Conservation (phyloP, 2,888 invertebrate species). For the Agrilus mali region DNA sequence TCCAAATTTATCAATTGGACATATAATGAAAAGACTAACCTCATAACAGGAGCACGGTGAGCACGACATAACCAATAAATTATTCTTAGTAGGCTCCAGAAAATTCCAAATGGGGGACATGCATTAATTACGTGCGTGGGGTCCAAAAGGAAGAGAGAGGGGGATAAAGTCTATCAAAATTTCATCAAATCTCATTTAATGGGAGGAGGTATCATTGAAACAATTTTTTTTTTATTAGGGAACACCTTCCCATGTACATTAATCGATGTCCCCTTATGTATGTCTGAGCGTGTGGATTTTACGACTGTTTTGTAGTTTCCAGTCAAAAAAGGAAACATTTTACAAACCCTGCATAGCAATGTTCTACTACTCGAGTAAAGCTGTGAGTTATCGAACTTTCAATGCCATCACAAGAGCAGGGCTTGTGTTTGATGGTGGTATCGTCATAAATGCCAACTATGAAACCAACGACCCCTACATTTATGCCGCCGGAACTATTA, state of each 20-base stretch:
- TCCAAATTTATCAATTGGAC: slow-evolving; percentile 45
- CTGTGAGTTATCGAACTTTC: slow-evolving; percentile 31
- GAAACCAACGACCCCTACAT: slow-evolving; percentile 53
- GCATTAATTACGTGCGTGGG: too few relatives aligned
- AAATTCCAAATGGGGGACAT: too few relatives aligned
- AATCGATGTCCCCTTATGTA: too few relatives aligned
- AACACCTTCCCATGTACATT: too few relatives aligned
- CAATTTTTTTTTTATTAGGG: too few relatives aligned
- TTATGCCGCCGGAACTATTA: slow-evolving; percentile 52
- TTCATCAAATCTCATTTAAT: too few relatives aligned
- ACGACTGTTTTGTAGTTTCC: slow-evolving; percentile 32
- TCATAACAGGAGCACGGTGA: slow-evolving; percentile 10
- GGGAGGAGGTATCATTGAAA: too few relatives aligned
- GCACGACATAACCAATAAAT: not conserved
- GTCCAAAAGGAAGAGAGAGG: too few relatives aligned
- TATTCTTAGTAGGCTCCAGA: too few relatives aligned
- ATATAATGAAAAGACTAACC: slow-evolving; percentile 23
- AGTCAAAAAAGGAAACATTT: slow-evolving; percentile 35
- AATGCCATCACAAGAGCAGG: slow-evolving; percentile 40
- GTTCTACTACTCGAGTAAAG: slow-evolving; percentile 44
- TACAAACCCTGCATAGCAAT: slow-evolving; percentile 41
- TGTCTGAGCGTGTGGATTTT: too few relatives aligned
- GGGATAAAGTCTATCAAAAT: too few relatives aligned
- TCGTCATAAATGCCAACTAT: slow-evolving; percentile 49
- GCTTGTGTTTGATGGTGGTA: slow-evolving; percentile 47